Evolutionary conservation across 2,797 vertebrate genomes (phyloP), one percentile per base, ranked within the genome.

Genomic region (Neopelma chrysocephalum): DNA sequence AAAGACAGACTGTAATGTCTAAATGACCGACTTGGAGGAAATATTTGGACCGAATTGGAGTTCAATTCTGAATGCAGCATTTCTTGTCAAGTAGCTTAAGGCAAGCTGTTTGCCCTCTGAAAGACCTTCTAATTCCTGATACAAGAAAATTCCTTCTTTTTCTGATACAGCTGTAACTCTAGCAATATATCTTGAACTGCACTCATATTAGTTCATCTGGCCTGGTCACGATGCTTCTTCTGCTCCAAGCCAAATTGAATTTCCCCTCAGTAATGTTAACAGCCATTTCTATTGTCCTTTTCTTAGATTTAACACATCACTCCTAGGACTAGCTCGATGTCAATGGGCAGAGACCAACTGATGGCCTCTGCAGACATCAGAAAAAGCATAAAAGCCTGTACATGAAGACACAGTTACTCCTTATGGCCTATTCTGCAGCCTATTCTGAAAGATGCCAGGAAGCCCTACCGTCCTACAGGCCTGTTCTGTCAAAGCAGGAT

Each of bases 171-270:
- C 42, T 85, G 45, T 80, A 82, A 68, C 65, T 85, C 72, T 54
- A 88, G 78, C 65, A 88, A 90, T 87, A 58, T 81, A 78, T 87
- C 60, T 83, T 85, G 92, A 95, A 91, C 61, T 92, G 65, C 79
- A 69, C 50, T 92, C n/a, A 9, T 78, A 91, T 89, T 56, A 81
- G 72, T 81, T 95, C 0, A 0, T 71, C 68, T 93, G 70, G 32
- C 53, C 83, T 91, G 64, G 42, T 89, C 80, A 58, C 69, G 62
- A 72, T 82, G 38, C 79, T 75, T 56, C 45, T 71, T 89, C 53
- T 75, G 34, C 73, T 95, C n/a, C 82, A 92, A 93, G 76, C 45
- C 72, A 94, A 91, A 95, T 47, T 83, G 79, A 79, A 91, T 93
- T 92, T 93, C 61, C 71, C 34, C 38, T 89, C 92, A 71, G 34